Base-by-base conservation (phyloP, 1,140 invertebrate genomes). In the Scylla paramamosain region DNA sequence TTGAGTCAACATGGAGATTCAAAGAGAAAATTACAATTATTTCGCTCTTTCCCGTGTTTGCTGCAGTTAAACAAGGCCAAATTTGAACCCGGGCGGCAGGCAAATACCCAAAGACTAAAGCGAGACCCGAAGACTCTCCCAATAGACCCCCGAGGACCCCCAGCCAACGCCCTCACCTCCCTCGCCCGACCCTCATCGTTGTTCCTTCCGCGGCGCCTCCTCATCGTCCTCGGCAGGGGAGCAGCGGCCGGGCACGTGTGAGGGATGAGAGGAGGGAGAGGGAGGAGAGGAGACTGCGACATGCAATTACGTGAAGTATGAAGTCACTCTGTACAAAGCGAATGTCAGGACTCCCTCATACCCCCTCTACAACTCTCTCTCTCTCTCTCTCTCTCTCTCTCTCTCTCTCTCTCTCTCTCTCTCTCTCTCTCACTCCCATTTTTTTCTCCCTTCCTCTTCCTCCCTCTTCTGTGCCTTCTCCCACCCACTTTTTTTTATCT, bases 11-110 rank as follows among this genome's bases (percentile, higher is more conserved):
- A 94, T 89, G 45, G 86, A 39, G 93, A 89, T 86, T 89, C 93
- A 94, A 94, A 94, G 93, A 87, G 87, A 94, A 94, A 94, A 94
- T 94, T 94, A 94, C 93, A 94, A 94, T 94, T 94, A 94, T 94
- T 77, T 94, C 93, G 46, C 89, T 89, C 48, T 29, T 67, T 31
- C 86, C 88, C 32, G 29, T 94, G 93, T 94, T 94, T 94, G 93
- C 93, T 39, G 32, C 87, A 59, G 93, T 94, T 94, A 94, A 94
- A 94, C 93, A 94, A 94, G 93, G 52, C 93, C 59, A 94, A 94
- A 90, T 94, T 90, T 88, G 93, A 94, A 48, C 39, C 52, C 88
- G 89, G 48, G 77, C 89, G 93, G 93, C n/a, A 45, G n/a, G n/a
- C 46, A 93, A 93, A 82, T 90, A 89, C 89, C 84, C 89, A 46